Evolutionary conservation across 2,797 vertebrate genomes (phyloP).

Genomic region (Erpetoichthys calabaricus): DNA sequence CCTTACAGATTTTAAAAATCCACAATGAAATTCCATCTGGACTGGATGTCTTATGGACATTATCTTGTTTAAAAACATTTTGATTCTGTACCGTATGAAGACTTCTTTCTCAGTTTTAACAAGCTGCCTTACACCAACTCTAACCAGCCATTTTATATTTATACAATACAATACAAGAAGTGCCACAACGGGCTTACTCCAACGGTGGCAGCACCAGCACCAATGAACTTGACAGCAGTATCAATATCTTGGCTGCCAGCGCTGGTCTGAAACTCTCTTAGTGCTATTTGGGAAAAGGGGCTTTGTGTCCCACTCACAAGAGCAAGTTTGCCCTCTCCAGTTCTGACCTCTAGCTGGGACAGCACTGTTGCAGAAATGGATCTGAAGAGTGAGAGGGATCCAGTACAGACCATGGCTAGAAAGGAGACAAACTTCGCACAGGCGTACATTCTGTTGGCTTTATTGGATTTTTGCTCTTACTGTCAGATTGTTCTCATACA

Average conservation of each 20-base stretch:
- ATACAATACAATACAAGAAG: no score
- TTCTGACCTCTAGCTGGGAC: constrained; percentile 75
- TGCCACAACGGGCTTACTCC: no score
- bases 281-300: constrained; percentile 55
- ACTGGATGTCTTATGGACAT: no score
- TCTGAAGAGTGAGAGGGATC: constrained; percentile 83
- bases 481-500: constrained; percentile 33
- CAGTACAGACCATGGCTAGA: constrained; percentile 81
- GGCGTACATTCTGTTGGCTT: constrained; percentile 59
- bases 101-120: no score
- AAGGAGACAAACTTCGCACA: constrained; percentile 82
- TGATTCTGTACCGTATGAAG: no score
- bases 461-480: constrained; percentile 21
- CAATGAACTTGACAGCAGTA: constrained; percentile 97
- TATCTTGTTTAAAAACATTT: no score
- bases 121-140: no score
- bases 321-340: constrained; percentile 65
- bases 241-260: constrained; percentile 90
- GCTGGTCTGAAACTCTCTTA: constrained; percentile 90
- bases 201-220: constrained; percentile 93
- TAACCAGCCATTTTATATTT: no score
- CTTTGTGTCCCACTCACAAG: constrained; percentile 58
- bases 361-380: constrained; percentile 84
- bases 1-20: no score
- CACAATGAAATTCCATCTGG: no score